Conservation (phyloP, 2,797 vertebrate genomes). For the Rhabdomys pumilio region DNA sequence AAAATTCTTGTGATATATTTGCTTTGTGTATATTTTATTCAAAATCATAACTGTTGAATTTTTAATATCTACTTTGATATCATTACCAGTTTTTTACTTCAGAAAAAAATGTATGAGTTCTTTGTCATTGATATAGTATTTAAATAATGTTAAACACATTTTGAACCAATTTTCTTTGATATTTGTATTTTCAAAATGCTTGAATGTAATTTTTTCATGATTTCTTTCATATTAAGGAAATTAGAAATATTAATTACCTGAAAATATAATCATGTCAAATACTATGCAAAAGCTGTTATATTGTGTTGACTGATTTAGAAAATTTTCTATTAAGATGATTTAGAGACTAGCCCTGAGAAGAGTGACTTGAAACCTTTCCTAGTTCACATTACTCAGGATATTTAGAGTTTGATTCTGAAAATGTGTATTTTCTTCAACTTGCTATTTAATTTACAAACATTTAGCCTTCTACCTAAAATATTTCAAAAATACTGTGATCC, state of each 20-base stretch:
- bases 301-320: background rate
- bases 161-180: background rate
- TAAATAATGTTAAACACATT: background rate
- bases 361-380: background rate
- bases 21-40: background rate
- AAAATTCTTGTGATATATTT: background rate
- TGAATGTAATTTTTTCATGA: background rate
- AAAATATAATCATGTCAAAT: slow-evolving; percentile 16
- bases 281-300: background rate
- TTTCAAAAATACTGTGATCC: background rate
- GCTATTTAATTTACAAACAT: slow-evolving; percentile 38
- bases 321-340: background rate
- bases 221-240: background rate
- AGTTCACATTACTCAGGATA: background rate
- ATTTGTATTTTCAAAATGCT: background rate
- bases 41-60: background rate
- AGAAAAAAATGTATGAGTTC: background rate
- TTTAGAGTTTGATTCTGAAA: background rate
- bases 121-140: background rate
- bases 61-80: background rate
- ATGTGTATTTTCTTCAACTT: background rate
- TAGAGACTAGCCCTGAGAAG: background rate
- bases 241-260: slow-evolving; percentile 21
- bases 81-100: background rate
- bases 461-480: background rate